These are phyloP conservation scores for Hucho hucho DNA, from an alignment of 2,113 vertebrate species.

Conservation along the genomic window DNA sequence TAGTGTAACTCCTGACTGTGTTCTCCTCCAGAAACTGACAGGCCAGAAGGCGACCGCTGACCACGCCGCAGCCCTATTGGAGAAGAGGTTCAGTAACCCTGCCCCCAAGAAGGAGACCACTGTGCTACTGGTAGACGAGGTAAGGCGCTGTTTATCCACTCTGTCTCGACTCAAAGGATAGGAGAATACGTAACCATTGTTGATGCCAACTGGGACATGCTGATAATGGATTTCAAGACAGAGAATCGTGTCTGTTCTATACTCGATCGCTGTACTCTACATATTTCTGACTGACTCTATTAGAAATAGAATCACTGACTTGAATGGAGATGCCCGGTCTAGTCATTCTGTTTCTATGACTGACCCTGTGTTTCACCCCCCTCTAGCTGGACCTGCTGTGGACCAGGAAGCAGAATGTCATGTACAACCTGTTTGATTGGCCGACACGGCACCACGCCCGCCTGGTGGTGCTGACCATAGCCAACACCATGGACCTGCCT, in stretches of 20 bases:
- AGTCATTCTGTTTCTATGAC: neutral
- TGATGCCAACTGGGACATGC: too few relatives aligned
- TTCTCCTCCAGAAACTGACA: constrained; percentile 80
- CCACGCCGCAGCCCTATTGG: constrained; percentile 86
- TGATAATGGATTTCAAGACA: too few relatives aligned
- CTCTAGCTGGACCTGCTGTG: constrained; percentile 90
- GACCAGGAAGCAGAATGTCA: constrained; percentile 94
- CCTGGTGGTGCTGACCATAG: constrained; percentile 91
- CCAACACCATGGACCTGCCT: constrained; percentile 98
- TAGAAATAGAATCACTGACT: too few relatives aligned
- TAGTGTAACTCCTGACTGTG: neutral
- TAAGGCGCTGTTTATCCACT: constrained; percentile 50
- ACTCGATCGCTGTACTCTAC: too few relatives aligned
- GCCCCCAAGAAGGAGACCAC: constrained; percentile 82
- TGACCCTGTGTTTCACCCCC: neutral
- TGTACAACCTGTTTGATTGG: constrained; percentile 98
- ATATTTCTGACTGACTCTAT: too few relatives aligned
- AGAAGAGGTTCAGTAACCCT: constrained; percentile 80
- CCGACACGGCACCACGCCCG: constrained; percentile 84
- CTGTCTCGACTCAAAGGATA: neutral
- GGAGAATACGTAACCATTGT: neutral
- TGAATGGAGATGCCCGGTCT: too few relatives aligned
- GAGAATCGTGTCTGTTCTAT: too few relatives aligned
- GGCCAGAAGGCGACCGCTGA: constrained; percentile 87
- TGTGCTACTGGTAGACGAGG: constrained; percentile 92